These are phyloP conservation scores for Oeneis ivallda DNA, from an alignment of 2,888 invertebrate species.

Conservation along the genomic window DNA sequence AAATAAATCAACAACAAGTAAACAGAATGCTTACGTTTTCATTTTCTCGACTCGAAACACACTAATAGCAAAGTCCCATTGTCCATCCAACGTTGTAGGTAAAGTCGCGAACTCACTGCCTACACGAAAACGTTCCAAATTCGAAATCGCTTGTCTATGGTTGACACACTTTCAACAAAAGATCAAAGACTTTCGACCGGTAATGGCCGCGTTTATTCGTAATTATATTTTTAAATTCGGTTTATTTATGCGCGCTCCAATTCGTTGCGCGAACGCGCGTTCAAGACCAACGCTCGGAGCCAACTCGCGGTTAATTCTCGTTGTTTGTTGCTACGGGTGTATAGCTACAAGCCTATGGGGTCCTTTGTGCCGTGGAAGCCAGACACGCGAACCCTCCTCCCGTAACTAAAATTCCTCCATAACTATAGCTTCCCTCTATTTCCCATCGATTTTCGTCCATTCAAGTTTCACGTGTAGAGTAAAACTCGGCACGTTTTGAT, in stretches of 20 bases:
- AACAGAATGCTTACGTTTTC: constrained; percentile 71
- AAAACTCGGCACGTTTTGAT: constrained; percentile 17
- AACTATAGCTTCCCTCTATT: constrained; percentile 54
- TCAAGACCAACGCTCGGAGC: constrained; percentile 71
- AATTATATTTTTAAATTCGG: constrained; percentile 39
- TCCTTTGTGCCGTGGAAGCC: constrained; percentile 68
- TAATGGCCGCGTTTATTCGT: constrained; percentile 29
- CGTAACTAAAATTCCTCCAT: constrained; percentile 51
- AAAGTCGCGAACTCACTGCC: constrained; percentile 55
- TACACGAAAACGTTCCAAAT: constrained; percentile 35
- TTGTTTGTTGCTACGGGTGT: constrained; percentile 54
- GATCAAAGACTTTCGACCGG: constrained; percentile 21
- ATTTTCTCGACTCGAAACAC: constrained; percentile 73
- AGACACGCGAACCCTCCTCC: constrained; percentile 73
- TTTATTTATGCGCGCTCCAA: constrained; percentile 50
- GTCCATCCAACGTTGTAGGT: constrained; percentile 52
- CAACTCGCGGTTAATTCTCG: constrained; percentile 69
- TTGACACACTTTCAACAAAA: constrained; percentile 35
- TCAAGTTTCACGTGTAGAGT: constrained; percentile 34
- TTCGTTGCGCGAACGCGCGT: constrained; percentile 69
- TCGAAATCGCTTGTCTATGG: constrained; percentile 31
- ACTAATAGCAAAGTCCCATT: constrained; percentile 67
- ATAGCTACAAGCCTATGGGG: constrained; percentile 64
- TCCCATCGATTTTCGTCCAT: constrained; percentile 49
- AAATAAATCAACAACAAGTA: constrained; percentile 8